These are phyloP conservation scores for Thecocarcelia acutangulata DNA, from an alignment of 2,888 invertebrate genomes.

Conservation along the genomic window DNA sequence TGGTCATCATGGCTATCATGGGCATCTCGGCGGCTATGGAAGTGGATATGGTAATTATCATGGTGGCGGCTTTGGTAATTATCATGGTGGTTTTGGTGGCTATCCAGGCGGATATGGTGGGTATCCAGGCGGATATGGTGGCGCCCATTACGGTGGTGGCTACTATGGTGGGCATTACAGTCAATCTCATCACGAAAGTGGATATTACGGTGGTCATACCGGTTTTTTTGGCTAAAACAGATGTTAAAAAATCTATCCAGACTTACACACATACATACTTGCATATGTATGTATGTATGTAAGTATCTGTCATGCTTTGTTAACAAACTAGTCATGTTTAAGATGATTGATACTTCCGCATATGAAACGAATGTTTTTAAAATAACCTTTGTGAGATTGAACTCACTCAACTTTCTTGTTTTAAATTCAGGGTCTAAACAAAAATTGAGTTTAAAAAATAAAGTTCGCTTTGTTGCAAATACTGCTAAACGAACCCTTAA, in stretches of 20 bases:
- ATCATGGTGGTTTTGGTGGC: slow-evolving; percentile 43
- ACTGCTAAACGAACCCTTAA: too few relatives aligned
- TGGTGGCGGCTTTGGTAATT: slow-evolving; percentile 52
- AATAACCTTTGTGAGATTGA: too few relatives aligned
- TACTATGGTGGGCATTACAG: slow-evolving; percentile 71
- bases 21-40: slow-evolving; percentile 55
- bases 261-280: slow-evolving; percentile 26
- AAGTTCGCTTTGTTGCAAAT: too few relatives aligned
- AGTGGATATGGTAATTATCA: slow-evolving; percentile 73
- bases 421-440: too few relatives aligned
- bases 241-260: neutral
- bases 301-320: too few relatives aligned
- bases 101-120: too few relatives aligned
- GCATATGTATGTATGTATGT: slow-evolving; percentile 9
- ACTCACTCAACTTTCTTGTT: too few relatives aligned
- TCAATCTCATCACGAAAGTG: slow-evolving; percentile 53
- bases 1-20: slow-evolving; percentile 70
- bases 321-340: too few relatives aligned
- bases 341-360: too few relatives aligned
- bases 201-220: slow-evolving; percentile 62
- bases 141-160: slow-evolving; percentile 72
- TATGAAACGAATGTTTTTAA: too few relatives aligned
- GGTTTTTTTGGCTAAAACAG: slow-evolving; percentile 60
- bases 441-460: too few relatives aligned
- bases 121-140: slow-evolving; percentile 29